These are phyloP conservation scores for Latrodectus geometricus DNA, from an alignment of 1,140 invertebrate genomes.

Conservation along the genomic window DNA sequence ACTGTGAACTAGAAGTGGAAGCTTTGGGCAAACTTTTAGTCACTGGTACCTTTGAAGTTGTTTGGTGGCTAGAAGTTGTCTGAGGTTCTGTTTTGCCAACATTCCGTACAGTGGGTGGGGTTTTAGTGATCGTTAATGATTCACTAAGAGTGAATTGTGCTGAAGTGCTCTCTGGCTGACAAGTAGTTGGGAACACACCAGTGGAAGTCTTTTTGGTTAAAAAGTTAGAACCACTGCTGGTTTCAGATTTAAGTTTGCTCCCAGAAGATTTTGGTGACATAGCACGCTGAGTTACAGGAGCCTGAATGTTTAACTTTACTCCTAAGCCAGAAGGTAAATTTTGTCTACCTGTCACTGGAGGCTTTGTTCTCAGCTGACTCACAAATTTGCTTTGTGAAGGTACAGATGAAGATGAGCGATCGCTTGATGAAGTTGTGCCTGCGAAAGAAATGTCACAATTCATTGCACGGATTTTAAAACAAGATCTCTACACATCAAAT, in stretches of 20 bases:
- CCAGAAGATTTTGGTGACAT: slow-evolving; percentile 34
- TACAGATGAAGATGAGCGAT: slow-evolving; percentile 11
- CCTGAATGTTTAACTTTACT: slow-evolving; percentile 34
- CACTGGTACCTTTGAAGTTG: slow-evolving; percentile 12
- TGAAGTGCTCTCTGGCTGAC: neutral
- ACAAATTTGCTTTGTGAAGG: slow-evolving; percentile 35
- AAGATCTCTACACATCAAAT: neutral
- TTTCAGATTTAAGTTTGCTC: slow-evolving; percentile 24
- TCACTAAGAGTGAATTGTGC: neutral
- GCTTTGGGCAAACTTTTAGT: slow-evolving; percentile 4
- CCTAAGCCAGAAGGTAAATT: slow-evolving; percentile 31
- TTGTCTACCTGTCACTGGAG: slow-evolving; percentile 11
- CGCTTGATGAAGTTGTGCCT: slow-evolving; percentile 32
- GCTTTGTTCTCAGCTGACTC: slow-evolving; percentile 28
- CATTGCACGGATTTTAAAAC: neutral
- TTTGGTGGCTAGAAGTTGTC: neutral
- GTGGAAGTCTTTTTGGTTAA: slow-evolving; percentile 34
- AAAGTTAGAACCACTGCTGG: slow-evolving; percentile 13
- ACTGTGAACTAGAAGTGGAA: slow-evolving; percentile 3
- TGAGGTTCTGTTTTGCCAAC: slow-evolving; percentile 15
- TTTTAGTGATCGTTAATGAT: slow-evolving; percentile 2
- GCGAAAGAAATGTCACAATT: neutral
- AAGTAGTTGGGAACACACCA: slow-evolving; percentile 4
- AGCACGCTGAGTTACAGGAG: neutral
- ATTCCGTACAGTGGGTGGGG: neutral